Conservation (phyloP, 2,113 vertebrate species). For the Indri indri region DNA sequence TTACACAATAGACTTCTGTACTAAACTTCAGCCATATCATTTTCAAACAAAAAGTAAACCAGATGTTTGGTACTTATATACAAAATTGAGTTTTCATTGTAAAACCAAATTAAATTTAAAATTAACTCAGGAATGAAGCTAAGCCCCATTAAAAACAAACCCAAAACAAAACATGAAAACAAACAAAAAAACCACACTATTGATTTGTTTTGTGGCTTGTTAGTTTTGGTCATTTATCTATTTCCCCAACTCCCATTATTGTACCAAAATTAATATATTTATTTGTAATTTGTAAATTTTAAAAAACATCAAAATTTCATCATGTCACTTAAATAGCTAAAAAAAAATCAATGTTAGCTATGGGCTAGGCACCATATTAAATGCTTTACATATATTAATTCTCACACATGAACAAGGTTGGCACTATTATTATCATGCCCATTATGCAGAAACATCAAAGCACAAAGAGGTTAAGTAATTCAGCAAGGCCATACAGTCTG, state of each 20-base stretch:
- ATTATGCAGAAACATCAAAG: background rate
- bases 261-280: constrained; percentile 38
- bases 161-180: constrained; percentile 51
- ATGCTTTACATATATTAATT: background rate
- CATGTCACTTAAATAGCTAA: constrained; percentile 79
- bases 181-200: background rate
- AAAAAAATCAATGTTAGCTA: constrained; percentile 80
- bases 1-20: constrained; percentile 72
- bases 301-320: constrained; percentile 75
- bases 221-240: background rate
- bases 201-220: background rate
- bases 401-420: background rate
- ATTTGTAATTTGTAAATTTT: constrained; percentile 66
- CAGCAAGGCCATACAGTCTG: background rate
- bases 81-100: constrained; percentile 61
- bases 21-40: constrained; percentile 65
- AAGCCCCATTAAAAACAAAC: constrained; percentile 63
- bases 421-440: too few relatives aligned
- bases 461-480: background rate
- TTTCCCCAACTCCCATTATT: background rate
- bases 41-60: constrained; percentile 75
- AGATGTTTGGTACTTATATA: constrained; percentile 72
- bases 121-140: constrained; percentile 47
- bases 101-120: constrained; percentile 69
- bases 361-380: constrained; percentile 67